These are phyloP conservation scores for Ceratoteleas bidentatus DNA, from an alignment of 1,140 invertebrate genomes.

Conservation along the genomic window DNA sequence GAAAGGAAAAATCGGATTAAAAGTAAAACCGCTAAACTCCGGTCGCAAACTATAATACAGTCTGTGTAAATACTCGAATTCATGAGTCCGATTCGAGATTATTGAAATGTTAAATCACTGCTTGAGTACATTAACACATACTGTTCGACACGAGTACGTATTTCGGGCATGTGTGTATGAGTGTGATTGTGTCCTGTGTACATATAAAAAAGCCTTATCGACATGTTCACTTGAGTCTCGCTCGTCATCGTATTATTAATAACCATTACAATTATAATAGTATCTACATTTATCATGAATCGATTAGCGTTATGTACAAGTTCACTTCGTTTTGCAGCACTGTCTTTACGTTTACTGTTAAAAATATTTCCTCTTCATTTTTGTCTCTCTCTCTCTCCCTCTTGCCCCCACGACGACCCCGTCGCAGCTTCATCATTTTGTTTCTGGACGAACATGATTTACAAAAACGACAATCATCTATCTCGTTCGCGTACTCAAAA, in stretches of 20 bases:
- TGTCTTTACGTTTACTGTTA: slow-evolving; percentile 69
- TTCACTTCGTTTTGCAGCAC: slow-evolving; percentile 65
- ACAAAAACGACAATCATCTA: slow-evolving; percentile 58
- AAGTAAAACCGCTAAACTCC: slow-evolving; percentile 48
- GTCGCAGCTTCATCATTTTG: slow-evolving; percentile 30
- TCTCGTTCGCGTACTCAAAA: slow-evolving; percentile 48
- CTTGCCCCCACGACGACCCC: slow-evolving; percentile 41
- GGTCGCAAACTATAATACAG: slow-evolving; percentile 60
- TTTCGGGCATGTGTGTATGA: slow-evolving; percentile 49
- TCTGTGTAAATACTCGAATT: slow-evolving; percentile 59
- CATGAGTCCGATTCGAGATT: slow-evolving; percentile 47
- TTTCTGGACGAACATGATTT: slow-evolving; percentile 66
- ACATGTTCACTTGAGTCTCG: slow-evolving; percentile 74
- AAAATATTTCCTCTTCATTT: slow-evolving; percentile 76
- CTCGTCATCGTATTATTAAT: slow-evolving; percentile 65
- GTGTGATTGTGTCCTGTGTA: slow-evolving; percentile 66
- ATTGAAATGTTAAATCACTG: slow-evolving; percentile 54
- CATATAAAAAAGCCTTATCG: slow-evolving; percentile 79
- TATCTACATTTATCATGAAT: slow-evolving; percentile 76
- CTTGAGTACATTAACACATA: slow-evolving; percentile 59
- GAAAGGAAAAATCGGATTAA: slow-evolving; percentile 38
- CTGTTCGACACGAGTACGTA: slow-evolving; percentile 55
- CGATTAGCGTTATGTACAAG: slow-evolving; percentile 77
- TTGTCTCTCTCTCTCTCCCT: slow-evolving; percentile 58
- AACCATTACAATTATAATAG: slow-evolving; percentile 71